phyloP scores from a whole-genome alignment of 2,797 vertebrate genomes.

The Anas georgica region DNA sequence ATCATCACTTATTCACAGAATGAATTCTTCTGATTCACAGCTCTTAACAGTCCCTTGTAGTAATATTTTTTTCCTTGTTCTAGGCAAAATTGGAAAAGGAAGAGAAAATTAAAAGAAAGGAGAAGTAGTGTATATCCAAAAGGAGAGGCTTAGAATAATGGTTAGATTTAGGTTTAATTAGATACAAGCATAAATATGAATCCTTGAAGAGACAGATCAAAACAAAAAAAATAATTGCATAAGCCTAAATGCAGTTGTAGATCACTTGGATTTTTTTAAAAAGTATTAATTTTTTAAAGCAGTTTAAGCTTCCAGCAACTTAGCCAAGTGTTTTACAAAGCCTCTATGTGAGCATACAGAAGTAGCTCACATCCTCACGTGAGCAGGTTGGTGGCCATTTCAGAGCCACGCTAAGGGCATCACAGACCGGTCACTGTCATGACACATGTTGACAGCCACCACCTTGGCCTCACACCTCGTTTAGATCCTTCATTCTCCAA shows the following conservation, averaged over 20 bases:
- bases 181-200: background rate
- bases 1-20: background rate
- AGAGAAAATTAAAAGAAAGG: background rate
- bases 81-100: background rate
- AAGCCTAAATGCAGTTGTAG: background rate
- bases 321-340: background rate
- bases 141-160: background rate
- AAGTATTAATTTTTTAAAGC: background rate
- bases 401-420: background rate
- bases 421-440: background rate
- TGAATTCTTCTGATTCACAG: background rate
- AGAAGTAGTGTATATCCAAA: background rate
- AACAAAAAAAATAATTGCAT: background rate
- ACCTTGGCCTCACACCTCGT: background rate
- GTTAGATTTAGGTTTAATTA: background rate
- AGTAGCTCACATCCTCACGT: background rate
- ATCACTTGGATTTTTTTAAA: background rate
- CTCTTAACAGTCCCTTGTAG: background rate
- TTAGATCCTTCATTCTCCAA: conserved; percentile 1
- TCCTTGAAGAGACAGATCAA: background rate
- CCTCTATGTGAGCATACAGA: background rate
- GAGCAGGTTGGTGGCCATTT: background rate
- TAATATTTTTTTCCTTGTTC: background rate
- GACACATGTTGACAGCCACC: background rate
- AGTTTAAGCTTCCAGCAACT: background rate